These are phyloP conservation scores for Carterocephalus palaemon DNA, from an alignment of 2,888 invertebrate species.

Conservation along the genomic window DNA sequence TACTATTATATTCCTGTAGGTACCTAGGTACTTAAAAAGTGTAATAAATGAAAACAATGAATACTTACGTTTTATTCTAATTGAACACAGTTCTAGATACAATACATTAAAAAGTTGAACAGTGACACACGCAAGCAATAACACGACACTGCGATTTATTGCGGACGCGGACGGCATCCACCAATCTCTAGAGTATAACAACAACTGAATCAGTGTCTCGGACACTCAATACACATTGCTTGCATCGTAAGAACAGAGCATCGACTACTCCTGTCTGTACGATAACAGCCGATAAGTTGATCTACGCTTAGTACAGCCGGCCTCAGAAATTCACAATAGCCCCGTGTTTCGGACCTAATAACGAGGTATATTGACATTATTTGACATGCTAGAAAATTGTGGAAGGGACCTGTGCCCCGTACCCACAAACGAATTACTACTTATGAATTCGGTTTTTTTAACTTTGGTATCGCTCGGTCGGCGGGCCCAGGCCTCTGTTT, in stretches of 20 bases:
- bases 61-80: constrained; percentile 12
- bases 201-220: constrained; percentile 27
- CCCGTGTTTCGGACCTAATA: neutral
- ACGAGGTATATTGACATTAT: no score
- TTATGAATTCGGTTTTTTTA: no score
- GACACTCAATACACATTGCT: neutral
- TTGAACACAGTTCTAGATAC: constrained; percentile 1
- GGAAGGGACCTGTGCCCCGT: no score
- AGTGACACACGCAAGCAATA: constrained; percentile 4
- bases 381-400: no score
- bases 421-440: no score
- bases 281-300: constrained; percentile 30
- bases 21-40: no score
- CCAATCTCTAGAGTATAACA: constrained; percentile 27
- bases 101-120: constrained; percentile 1
- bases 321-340: neutral
- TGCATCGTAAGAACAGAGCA: neutral
- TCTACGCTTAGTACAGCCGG: no score
- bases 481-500: no score
- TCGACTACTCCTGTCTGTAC: constrained; percentile 1
- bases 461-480: no score
- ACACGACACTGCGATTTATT: constrained; percentile 20
- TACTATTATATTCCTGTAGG: no score
- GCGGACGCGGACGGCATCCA: constrained; percentile 23
- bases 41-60: no score